phyloP scores from a whole-genome alignment of 1,140 invertebrate species.

The Hyposmocoma kahamanoa region DNA sequence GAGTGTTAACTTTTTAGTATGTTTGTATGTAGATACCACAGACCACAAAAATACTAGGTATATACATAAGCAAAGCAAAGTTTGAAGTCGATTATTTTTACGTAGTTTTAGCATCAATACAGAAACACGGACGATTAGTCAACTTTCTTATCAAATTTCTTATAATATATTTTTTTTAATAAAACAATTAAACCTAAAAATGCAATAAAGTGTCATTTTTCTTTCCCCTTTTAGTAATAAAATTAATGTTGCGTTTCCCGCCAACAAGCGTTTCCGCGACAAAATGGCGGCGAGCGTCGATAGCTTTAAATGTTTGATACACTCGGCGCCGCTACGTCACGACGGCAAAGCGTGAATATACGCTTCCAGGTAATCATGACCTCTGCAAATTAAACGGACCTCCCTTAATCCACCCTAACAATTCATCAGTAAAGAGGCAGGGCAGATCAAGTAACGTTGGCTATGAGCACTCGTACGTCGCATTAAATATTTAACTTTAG shows the following conservation, averaged over 20 bases:
- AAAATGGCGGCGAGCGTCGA: slow-evolving; percentile 27
- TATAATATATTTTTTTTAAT: too few relatives aligned
- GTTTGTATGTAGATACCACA: too few relatives aligned
- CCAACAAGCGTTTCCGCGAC: slow-evolving; percentile 26
- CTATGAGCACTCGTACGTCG: slow-evolving; percentile 11
- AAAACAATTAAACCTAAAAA: too few relatives aligned
- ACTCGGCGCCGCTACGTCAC: slow-evolving; percentile 15
- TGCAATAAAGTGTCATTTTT: slow-evolving; percentile 8
- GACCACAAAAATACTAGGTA: too few relatives aligned
- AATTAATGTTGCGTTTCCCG: slow-evolving; percentile 26
- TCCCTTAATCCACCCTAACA: not conserved
- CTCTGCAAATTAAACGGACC: slow-evolving; percentile 2
- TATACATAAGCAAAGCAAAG: too few relatives aligned
- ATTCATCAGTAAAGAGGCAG: not conserved
- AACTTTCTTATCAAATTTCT: too few relatives aligned
- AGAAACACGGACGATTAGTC: too few relatives aligned
- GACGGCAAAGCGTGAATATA: slow-evolving; percentile 14
- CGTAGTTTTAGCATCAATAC: too few relatives aligned
- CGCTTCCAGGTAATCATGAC: slow-evolving; percentile 10
- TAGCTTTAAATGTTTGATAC: slow-evolving; percentile 34
- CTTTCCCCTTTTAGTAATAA: slow-evolving; percentile 14
- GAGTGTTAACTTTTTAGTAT: too few relatives aligned
- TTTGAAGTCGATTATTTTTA: too few relatives aligned
- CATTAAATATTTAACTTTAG: slow-evolving; percentile 23
- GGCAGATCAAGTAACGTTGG: slow-evolving; percentile 9